Conservation (phyloP, 2,797 vertebrate species). For the Halcyon badia region DNA sequence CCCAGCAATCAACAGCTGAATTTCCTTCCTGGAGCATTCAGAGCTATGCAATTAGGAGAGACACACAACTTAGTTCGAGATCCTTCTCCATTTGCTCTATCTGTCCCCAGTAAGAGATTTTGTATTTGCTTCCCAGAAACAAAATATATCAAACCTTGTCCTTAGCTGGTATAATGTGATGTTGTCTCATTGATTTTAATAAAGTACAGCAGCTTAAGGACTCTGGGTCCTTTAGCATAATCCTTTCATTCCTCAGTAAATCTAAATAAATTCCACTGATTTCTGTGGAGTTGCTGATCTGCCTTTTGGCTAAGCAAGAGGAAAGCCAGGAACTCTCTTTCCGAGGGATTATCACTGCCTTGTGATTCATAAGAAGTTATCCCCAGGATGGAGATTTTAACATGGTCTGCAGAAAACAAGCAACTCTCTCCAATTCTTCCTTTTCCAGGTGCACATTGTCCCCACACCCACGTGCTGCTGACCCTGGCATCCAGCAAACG, state of each 20-base stretch:
- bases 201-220: background rate
- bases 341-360: background rate
- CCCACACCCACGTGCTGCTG: fast-evolving
- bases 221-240: background rate
- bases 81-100: no score
- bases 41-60: background rate
- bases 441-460: background rate
- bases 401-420: background rate
- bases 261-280: background rate
- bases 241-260: slow-evolving; percentile 15
- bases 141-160: background rate
- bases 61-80: background rate
- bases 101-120: background rate
- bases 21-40: background rate
- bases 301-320: background rate
- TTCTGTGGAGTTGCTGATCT: background rate
- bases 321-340: background rate
- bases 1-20: background rate
- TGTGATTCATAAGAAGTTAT: background rate
- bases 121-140: background rate
- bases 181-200: background rate
- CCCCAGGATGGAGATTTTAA: background rate
- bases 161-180: background rate
- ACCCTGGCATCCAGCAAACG: fast-evolving
- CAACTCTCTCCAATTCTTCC: background rate